Base-by-base conservation (phyloP, 1,140 invertebrate genomes). In the Panonychus citri region DNA sequence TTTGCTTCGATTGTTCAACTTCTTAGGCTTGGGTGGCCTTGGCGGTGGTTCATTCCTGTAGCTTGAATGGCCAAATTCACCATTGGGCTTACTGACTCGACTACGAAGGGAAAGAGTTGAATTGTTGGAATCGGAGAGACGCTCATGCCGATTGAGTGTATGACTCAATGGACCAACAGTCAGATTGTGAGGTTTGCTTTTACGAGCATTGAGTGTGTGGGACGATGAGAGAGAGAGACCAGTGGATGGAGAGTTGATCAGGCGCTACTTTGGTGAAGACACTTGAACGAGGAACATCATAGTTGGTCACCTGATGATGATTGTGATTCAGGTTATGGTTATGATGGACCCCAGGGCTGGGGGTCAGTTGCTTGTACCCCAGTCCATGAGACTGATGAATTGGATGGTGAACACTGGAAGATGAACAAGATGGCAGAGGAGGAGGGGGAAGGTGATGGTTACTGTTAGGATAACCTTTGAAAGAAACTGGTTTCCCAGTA, bases 21-120 rank as follows among this genome's bases (percentile, higher is more conserved):
- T 59, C 7, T 54, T 54, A 34, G 62, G 62, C 28, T 63, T 63
- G 7, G 62, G 62, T 12, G 62, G 62, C 27, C 62, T 56, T 21
- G 62, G 62, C 21, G 62, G 62, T 25, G 60, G 56, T 34, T 34
- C 30, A 34, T n/a, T n/a, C n/a, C n/a, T 10, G 10, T n/a, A 10
- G n/a, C 39, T 12, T 10, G 10, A 12, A 12, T n/a, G 39, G 10
- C 10, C 39, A 40, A n/a, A 40, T 12, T n/a, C n/a, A n/a, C 39
- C 10, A 40, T n/a, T n/a, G 39, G n/a, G 10, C 10, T 40, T n/a
- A n/a, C 10, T 40, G 10, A n/a, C 39, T 12, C 10, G n/a, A 40
- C n/a, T n/a, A n/a, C n/a, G n/a, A n/a, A n/a, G n/a, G n/a, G n/a
- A n/a, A n/a, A n/a, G n/a, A n/a, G n/a, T n/a, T n/a, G n/a, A n/a